Conservation (phyloP, 1,140 invertebrate species). For the Panagrolaimus sp. region DNA sequence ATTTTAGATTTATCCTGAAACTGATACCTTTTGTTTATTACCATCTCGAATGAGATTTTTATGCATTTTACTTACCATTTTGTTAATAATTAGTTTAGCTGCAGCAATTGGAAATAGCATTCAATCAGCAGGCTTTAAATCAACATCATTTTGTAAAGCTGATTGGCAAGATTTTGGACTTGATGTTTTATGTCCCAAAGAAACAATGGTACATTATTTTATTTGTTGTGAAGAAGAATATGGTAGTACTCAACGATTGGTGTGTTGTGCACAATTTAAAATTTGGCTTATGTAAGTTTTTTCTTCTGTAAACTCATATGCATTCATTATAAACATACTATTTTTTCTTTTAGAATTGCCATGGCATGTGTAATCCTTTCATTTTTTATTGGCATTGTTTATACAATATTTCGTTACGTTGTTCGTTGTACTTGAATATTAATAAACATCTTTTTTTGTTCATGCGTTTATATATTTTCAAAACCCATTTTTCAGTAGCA, state of each 20-base stretch:
- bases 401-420: slow-evolving; percentile 22
- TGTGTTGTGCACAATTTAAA: slow-evolving; percentile 23
- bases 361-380: slow-evolving; percentile 20
- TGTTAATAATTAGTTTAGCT: slow-evolving; percentile 23
- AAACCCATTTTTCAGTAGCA: too few species aligned
- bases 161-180: slow-evolving; percentile 4
- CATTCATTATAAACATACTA: too few species aligned
- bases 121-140: slow-evolving; percentile 21
- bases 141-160: slow-evolving; percentile 21
- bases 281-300: slow-evolving; percentile 23
- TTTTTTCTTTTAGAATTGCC: slow-evolving; percentile 23
- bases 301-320: too few species aligned
- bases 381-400: slow-evolving; percentile 23
- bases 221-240: slow-evolving; percentile 5
- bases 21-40: slow-evolving; percentile 22
- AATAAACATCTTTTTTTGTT: too few species aligned
- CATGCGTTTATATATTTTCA: too few species aligned
- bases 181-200: slow-evolving; percentile 21
- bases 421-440: slow-evolving; percentile 1
- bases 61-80: slow-evolving; percentile 22
- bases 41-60: slow-evolving; percentile 20
- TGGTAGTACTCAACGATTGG: too few species aligned
- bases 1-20: slow-evolving; percentile 20
- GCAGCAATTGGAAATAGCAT: slow-evolving; percentile 25
- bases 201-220: slow-evolving; percentile 25